Base-by-base conservation (phyloP, 2,888 invertebrate species). In the Formica aserva region DNA sequence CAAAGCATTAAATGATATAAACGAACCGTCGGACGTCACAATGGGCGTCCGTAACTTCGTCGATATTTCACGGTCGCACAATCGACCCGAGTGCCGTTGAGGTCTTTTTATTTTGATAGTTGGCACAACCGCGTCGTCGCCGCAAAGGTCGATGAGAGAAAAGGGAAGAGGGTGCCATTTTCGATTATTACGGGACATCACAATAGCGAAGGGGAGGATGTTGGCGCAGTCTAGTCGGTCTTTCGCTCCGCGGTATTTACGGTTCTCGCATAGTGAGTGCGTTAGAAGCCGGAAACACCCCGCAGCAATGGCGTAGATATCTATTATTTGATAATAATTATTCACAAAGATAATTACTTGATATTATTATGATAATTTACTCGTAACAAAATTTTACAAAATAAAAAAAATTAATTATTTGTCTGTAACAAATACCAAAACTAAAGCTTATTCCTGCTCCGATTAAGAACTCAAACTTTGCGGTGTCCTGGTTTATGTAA, bases 1-100 rank as follows among this genome's bases (percentile, higher is more conserved):
- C 74, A 38, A 76, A 63, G 76, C 84, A 86, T 84, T 86, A 87
- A 90, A 88, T 74, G 89, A 82, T 77, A 84, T 82, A 88, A 90
- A 89, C 88, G 89, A 88, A 89, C 84, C 85, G 81, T 85, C 82
- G 82, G 86, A 85, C 41, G 74, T 69, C 72, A 90, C 90, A 90
- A 90, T 90, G 41, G 85, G 6, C 60, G 74, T 63, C 82, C 76
- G 55, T 85, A 86, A 89, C 85, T 82, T 71, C 66, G 71, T 38
- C 85, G 83, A 90, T 90, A 90, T 90, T 90, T 90, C 90, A 90
- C 82, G 55, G 71, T 6, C 22, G 15, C n/a, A 89, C 85, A 89
- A 89, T 87, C 60, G 72, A 71, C 83, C 78, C 41, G 45, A 55
- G 55, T 55, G 38, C n/a, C 52, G 60, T 74, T 55, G 67, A 9